Evolutionary conservation across 1,140 invertebrate species (phyloP), one percentile per base, ranked within the genome.

Genomic region (Saccostrea glomerata): DNA sequence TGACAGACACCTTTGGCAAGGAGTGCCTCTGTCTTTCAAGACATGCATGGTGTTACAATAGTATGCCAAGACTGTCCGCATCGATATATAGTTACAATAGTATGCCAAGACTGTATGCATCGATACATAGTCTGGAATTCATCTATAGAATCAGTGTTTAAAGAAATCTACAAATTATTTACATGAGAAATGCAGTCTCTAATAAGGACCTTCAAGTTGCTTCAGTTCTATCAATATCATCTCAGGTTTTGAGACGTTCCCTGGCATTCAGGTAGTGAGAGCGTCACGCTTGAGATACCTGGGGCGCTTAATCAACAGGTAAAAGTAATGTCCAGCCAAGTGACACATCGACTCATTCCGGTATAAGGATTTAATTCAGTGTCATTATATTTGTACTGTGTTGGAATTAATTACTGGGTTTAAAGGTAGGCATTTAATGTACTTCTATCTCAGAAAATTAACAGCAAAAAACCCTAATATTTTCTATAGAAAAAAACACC

Each of bases 291-390:
- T 36, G 70, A 77, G 70, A 36, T 30, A 11, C 70, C 23, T 15
- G 25, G 66, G 25, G 25, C 23, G 23, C 70, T 77, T 30, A 77
- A 30, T 77, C 70, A 77, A 77, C 70, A 77, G 70, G 70, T 77
- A 30, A 77, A 77, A 40, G 70, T 77, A 77, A 77, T 77, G 70
- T 77, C 70, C 70, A 25, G 70, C 70, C 30, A 25, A 77, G 70
- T 77, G 70, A 77, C 70, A 77, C 70, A 77, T 36, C 25, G 70
- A 30, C 70, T 77, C 25, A 9, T 25, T 63, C 13, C 70, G 23
- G 70, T 77, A 63, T 47, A 25, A 12, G 23, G 25, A 36, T 30
- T 36, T 30, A 13, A 77, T 12, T 30, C 70, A 13, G 70, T 77
- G 58, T 63, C 58, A 20, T 63, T 63, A 77, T 15, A 36, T 77